Evolutionary conservation across 1,140 invertebrate genomes (phyloP).

Genomic region (Hetaerina americana): DNA sequence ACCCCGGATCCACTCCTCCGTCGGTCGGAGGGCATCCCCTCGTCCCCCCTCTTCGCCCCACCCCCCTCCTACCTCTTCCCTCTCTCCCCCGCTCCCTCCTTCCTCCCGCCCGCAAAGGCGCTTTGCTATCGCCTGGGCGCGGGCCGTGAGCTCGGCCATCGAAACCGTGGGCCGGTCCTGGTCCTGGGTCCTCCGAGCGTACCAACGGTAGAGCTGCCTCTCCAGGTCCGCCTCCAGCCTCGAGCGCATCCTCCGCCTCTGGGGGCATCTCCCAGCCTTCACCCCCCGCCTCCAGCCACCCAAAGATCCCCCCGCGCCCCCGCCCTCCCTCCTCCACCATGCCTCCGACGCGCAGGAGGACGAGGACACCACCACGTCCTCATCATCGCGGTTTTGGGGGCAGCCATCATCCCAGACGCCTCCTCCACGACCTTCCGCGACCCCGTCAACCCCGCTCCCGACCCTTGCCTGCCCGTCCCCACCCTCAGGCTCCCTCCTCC

Average conservation of each 20-base stretch:
- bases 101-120: background rate
- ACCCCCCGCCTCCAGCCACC: background rate
- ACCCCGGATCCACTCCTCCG: slow-evolving; percentile 14
- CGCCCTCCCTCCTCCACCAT: background rate
- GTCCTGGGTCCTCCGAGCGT: background rate
- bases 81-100: background rate
- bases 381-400: background rate
- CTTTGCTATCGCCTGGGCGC: background rate
- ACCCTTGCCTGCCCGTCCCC: background rate
- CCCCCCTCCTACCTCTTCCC: background rate
- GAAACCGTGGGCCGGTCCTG: background rate
- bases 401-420: background rate
- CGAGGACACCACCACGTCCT: background rate
- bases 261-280: background rate
- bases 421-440: background rate
- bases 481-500: background rate
- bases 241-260: background rate
- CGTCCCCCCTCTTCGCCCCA: background rate
- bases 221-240: background rate
- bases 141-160: background rate
- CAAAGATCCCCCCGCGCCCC: background rate
- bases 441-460: background rate
- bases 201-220: background rate
- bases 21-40: background rate
- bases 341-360: background rate